Conservation (phyloP, 2,888 invertebrate genomes). For the Nomada flava region DNA sequence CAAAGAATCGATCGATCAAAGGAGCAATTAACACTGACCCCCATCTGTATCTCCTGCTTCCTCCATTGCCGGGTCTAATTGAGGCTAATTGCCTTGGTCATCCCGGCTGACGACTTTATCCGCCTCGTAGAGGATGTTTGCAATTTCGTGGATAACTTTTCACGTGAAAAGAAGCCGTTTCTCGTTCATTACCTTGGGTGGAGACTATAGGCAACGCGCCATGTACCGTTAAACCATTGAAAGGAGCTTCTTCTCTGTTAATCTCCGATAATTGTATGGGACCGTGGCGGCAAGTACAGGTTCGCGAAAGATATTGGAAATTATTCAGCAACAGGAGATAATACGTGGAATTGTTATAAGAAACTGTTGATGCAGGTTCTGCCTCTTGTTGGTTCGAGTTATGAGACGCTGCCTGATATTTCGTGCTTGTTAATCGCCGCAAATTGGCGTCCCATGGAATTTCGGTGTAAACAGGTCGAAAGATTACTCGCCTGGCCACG, state of each 20-base stretch:
- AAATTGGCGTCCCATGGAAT: neutral
- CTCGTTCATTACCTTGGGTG: neutral
- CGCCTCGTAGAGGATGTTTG: conserved; percentile 24
- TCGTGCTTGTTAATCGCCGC: conserved; percentile 11
- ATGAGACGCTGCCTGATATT: neutral
- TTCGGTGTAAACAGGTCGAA: neutral
- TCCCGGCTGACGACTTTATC: conserved; percentile 51
- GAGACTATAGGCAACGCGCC: neutral
- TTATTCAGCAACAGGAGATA: neutral
- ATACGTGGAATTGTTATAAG: neutral
- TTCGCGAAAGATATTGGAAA: neutral
- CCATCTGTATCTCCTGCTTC: conserved; percentile 17
- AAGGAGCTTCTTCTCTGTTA: conserved; percentile 13
- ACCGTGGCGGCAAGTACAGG: neutral
- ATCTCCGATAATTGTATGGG: conserved; percentile 12
- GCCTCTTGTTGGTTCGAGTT: neutral
- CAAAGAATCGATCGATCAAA: conserved; percentile 62
- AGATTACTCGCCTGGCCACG: neutral
- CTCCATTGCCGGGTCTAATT: conserved; percentile 46
- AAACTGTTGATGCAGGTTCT: neutral
- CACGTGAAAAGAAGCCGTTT: conserved; percentile 6
- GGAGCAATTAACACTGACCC: conserved; percentile 54
- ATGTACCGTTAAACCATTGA: conserved; percentile 20
- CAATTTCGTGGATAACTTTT: conserved; percentile 29
- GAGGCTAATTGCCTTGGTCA: conserved; percentile 54